Percentiles rank a stretch among this genome's conserved stretches.
Conservation (phyloP, 2,888 invertebrate genomes). For the Dioctria rufipes region DNA sequence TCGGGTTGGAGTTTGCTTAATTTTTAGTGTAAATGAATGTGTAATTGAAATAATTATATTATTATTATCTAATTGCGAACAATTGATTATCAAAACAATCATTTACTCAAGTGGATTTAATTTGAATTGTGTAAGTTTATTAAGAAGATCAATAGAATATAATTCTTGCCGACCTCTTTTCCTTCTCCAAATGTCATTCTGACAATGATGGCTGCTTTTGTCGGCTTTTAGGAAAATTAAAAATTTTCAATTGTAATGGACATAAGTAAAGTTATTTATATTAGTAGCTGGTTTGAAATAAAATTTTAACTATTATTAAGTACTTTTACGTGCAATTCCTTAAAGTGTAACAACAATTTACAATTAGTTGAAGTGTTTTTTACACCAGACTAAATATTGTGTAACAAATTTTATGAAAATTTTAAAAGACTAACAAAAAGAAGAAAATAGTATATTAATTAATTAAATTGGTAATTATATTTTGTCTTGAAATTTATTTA, state of each 20-base stretch:
- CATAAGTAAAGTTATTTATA: neutral
- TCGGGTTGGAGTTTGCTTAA: conserved; percentile 30
- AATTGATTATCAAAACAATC: neutral
- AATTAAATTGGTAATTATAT: neutral
- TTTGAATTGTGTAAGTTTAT: conserved; percentile 33
- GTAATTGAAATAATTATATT: conserved; percentile 13
- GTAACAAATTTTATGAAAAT: conserved; percentile 13
- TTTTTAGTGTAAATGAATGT: conserved; percentile 14
- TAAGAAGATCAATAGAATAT: conserved; percentile 6
- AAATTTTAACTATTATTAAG: neutral
- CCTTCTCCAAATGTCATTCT: conserved; percentile 55
- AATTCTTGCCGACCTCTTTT: neutral
- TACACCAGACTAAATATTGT: conserved; percentile 27
- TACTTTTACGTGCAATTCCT: neutral
- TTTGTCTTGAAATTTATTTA: too few species aligned
- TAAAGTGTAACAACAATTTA: neutral
- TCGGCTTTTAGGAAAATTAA: conserved; percentile 49
- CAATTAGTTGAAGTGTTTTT: too few species aligned
- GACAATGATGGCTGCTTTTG: conserved; percentile 56
- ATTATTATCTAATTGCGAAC: neutral
- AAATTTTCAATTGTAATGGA: neutral
- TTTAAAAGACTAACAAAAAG: neutral
- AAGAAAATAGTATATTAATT: neutral
- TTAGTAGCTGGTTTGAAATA: neutral
- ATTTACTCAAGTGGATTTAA: conserved; percentile 9